Percentiles rank a stretch among this genome's conserved stretches.
Evolutionary conservation across 2,113 vertebrate genomes (phyloP).

Genomic region (Notothenia rossii): DNA sequence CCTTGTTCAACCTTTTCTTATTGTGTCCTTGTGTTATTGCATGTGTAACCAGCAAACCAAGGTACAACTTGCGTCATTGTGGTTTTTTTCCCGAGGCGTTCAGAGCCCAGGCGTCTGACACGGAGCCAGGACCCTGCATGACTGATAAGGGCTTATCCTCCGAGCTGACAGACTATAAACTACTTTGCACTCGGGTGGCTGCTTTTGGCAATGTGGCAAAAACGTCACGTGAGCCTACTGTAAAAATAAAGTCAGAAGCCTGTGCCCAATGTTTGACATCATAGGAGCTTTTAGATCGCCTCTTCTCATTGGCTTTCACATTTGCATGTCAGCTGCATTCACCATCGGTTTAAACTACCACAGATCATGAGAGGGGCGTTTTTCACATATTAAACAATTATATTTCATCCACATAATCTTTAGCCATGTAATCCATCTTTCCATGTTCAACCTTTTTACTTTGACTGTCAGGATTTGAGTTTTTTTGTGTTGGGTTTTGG

Average conservation of each 20-base stretch:
- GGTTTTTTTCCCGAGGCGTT: background rate
- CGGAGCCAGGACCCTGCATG: conserved; percentile 32
- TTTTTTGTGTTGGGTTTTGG: too few species aligned
- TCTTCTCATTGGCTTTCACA: background rate
- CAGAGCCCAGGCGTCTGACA: conserved; percentile 8
- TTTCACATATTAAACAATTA: too few species aligned
- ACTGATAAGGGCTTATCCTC: conserved; percentile 34
- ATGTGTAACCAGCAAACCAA: background rate
- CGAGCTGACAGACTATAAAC: conserved; percentile 35
- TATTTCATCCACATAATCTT: too few species aligned
- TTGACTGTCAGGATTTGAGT: too few species aligned
- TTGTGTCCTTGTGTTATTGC: too few species aligned
- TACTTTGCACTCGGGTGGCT: conserved; percentile 38
- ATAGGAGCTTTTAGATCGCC: background rate
- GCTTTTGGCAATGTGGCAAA: conserved; percentile 6
- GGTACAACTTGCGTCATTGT: background rate
- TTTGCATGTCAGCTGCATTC: background rate
- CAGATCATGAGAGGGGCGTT: too few species aligned
- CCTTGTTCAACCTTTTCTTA: background rate
- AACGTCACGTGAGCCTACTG: background rate
- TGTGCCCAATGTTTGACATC: background rate
- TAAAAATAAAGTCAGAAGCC: background rate
- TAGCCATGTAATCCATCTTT: too few species aligned
- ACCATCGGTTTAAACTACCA: background rate
- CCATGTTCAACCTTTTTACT: too few species aligned